phyloP scores from a whole-genome alignment of 37 sponge, comb jelly and placozoan genomes.

The Cliona cf. orientalis region DNA sequence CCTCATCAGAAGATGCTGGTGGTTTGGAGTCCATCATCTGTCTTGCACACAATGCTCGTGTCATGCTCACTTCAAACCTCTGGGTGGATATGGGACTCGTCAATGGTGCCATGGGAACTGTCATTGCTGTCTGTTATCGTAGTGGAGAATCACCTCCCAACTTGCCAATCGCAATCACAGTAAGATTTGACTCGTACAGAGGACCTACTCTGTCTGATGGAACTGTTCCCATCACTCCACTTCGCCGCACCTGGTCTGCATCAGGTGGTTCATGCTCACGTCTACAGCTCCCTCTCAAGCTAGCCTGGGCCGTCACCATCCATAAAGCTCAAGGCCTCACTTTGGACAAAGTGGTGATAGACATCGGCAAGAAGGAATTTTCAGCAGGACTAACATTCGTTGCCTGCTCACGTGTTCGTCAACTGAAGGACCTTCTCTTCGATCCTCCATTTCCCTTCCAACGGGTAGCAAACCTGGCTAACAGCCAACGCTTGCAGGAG shows the following conservation, averaged over 20 bases:
- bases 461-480: too few species aligned
- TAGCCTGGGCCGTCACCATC: conserved; percentile 86
- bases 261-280: conserved; percentile 5
- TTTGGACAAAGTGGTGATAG: conserved; percentile 30
- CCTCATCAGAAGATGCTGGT: conserved; percentile 38
- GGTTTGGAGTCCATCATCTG: conserved; percentile 18
- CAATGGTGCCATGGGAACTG: conserved; percentile 42
- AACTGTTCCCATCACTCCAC: conserved; percentile 45
- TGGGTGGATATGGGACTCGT: conserved; percentile 39
- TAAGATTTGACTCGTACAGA: conserved; percentile 37
- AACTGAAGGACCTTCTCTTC: too few species aligned
- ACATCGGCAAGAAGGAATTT: conserved; percentile 43
- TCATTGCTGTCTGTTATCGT: conserved; percentile 25
- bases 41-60: conserved; percentile 30
- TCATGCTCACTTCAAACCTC: conserved; percentile 40
- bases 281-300: conserved; percentile 68
- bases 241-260: conserved; percentile 25
- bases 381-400: conserved; percentile 33
- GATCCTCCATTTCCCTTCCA: too few species aligned
- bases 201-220: conserved; percentile 52
- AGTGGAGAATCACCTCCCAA: conserved; percentile 8
- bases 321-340: conserved; percentile 80
- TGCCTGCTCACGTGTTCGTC: conserved; percentile 26
- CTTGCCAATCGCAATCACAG: conserved; percentile 21
- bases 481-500: too few species aligned